These are phyloP conservation scores for Polydrusus pterygomalis DNA, from an alignment of 2,888 invertebrate species.

Conservation along the genomic window DNA sequence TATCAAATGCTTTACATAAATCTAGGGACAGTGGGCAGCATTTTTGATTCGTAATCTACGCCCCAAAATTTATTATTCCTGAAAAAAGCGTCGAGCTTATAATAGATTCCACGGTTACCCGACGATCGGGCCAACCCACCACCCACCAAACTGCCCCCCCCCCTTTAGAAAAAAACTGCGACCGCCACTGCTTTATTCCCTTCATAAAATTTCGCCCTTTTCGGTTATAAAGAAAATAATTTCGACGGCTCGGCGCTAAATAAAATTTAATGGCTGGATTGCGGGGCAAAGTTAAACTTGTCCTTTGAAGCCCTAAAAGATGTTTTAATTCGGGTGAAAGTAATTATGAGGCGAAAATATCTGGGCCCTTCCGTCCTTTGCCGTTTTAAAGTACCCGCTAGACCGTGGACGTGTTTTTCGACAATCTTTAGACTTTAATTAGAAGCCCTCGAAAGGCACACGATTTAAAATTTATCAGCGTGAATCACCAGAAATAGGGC, in stretches of 20 bases:
- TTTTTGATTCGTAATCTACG: too few relatives aligned
- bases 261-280: slow-evolving; percentile 24
- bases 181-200: background rate
- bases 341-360: slow-evolving; percentile 12
- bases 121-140: too few relatives aligned
- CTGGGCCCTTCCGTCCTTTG: background rate
- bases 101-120: too few relatives aligned
- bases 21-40: too few relatives aligned
- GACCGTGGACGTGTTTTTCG: background rate
- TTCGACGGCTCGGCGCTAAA: background rate
- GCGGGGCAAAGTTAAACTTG: slow-evolving; percentile 4
- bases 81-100: too few relatives aligned
- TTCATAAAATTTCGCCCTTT: background rate
- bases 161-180: too few relatives aligned
- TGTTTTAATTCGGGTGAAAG: slow-evolving; percentile 28
- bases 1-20: too few relatives aligned
- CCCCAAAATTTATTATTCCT: too few relatives aligned
- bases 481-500: too few relatives aligned
- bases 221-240: slow-evolving; percentile 16
- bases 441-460: background rate
- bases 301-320: slow-evolving; percentile 22
- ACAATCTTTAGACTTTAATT: background rate
- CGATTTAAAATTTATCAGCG: too few relatives aligned
- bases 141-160: too few relatives aligned
- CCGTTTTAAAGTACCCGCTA: slow-evolving; percentile 2